Evolutionary conservation across 2,888 invertebrate species (phyloP).

Genomic region (Oscheius sp.): DNA sequence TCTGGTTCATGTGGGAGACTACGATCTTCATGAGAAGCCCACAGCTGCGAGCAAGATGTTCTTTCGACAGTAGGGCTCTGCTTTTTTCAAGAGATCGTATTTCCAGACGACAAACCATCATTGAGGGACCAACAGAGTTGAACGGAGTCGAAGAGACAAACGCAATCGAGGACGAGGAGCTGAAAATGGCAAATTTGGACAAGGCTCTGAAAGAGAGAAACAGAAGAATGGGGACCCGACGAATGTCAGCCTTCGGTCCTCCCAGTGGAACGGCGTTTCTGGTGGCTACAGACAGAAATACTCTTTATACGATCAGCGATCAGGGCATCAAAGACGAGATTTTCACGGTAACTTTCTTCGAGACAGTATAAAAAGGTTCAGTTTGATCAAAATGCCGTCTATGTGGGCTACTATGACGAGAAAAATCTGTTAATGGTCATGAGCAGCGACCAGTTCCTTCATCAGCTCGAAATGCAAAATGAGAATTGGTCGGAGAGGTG

Average conservation of each 20-base stretch:
- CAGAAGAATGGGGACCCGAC: constrained; percentile 21
- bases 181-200: constrained; percentile 17
- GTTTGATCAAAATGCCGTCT: constrained; percentile 14
- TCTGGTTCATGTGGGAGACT: constrained; percentile 19
- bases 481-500: constrained; percentile 26
- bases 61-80: constrained; percentile 1
- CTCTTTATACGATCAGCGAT: constrained; percentile 23
- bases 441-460: constrained; percentile 18
- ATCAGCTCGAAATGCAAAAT: constrained; percentile 20
- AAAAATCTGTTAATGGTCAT: constrained; percentile 18
- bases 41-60: constrained; percentile 24
- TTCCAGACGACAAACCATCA: not conserved
- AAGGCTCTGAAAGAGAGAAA: constrained; percentile 33
- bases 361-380: not conserved
- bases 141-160: not conserved
- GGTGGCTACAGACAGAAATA: constrained; percentile 7
- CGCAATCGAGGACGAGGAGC: constrained; percentile 6
- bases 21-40: constrained; percentile 25
- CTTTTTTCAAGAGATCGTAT: not conserved
- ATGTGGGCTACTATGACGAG: constrained; percentile 27
- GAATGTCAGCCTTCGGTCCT: constrained; percentile 2
- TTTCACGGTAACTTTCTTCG: not conserved
- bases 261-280: constrained; percentile 30
- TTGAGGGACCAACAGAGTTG: not conserved
- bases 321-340: constrained; percentile 15